Evolutionary conservation across 2,797 vertebrate genomes (phyloP), one percentile per base, ranked within the genome.

Genomic region (Arrhamphus sclerolepis): DNA sequence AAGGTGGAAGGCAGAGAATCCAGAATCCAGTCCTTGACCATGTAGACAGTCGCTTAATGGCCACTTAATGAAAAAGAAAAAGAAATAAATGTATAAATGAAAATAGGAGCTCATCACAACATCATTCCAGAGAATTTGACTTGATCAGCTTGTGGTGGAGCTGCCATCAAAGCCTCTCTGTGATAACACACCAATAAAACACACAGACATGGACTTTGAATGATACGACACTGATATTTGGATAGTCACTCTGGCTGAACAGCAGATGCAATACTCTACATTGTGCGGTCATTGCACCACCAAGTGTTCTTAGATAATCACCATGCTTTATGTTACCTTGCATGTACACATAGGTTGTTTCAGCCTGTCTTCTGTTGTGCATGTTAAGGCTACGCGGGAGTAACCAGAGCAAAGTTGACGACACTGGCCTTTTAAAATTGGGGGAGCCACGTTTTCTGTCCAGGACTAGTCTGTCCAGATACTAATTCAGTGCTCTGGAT

Each of bases 231-330:
- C 74, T 47, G 17, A 70, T 76, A 64, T 84, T 80, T 79, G 66
- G 81, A 87, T 83, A 82, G 84, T 83, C 77, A 83, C 84, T 88
- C 82, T 78, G 82, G 78, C 87, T 86, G 80, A 87, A 84, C 81
- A 85, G 83, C 81, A 86, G 79, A 92, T 90, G 88, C 89, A 92
- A 91, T 90, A 91, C 87, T 92, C 87, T 81, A 80, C 85, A 87
- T 88, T 78, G 84, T 88, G 83, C 85, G 75, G 81, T 87, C 87
- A 83, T 87, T 84, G 85, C 83, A 89, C 89, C 87, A 87, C 89
- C 78, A 91, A 92, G 90, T 92, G 90, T 91, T 91, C 89, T 91
- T 92, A 91, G 88, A 86, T 86, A 46, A 87, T 83, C 56, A 73
- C 72, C 82, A 84, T 71, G 87, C 81, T 82, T 88, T 79, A 73